Conservation (phyloP, 2,797 vertebrate species). For the Anas capensis region DNA sequence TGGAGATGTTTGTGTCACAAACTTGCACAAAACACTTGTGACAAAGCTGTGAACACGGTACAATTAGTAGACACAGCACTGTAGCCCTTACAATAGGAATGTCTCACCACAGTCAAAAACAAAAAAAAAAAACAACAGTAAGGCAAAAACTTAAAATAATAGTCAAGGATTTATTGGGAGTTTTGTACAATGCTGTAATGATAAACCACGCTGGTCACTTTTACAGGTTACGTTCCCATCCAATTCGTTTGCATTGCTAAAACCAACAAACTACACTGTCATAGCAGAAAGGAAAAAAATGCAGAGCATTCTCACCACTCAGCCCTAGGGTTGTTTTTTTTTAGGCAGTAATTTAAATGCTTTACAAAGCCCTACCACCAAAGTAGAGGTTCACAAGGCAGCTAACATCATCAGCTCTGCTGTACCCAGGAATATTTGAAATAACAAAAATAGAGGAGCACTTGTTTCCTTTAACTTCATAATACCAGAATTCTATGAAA, state of each 20-base stretch:
- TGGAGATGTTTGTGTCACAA: neutral
- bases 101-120: neutral
- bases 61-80: neutral
- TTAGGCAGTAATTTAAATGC: neutral
- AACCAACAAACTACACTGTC: neutral
- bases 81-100: neutral
- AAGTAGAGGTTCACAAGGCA: neutral
- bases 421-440: neutral
- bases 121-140: neutral
- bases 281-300: neutral
- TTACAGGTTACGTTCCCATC: neutral
- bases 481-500: conserved; percentile 30
- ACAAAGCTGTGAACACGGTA: neutral
- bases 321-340: neutral
- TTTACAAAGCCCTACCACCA: neutral
- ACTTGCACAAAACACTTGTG: neutral
- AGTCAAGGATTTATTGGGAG: fast-evolving
- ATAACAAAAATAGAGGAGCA: neutral
- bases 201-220: neutral
- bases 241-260: neutral
- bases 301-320: neutral
- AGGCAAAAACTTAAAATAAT: neutral
- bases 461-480: neutral
- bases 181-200: neutral
- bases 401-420: neutral